phyloP scores from a whole-genome alignment of 1,140 invertebrate genomes.

The Orchesella cincta region DNA sequence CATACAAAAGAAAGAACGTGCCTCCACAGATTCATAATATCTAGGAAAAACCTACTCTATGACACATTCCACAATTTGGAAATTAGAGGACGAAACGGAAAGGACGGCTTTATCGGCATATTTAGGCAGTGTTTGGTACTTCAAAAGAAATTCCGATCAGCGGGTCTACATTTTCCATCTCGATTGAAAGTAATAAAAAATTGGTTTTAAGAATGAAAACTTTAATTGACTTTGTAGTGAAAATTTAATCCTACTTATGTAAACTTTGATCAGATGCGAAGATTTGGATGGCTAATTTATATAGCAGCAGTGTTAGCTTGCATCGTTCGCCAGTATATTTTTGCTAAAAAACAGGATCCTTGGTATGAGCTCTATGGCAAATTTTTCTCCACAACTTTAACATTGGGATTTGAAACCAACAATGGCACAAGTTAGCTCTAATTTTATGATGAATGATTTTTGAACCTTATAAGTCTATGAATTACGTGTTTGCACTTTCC shows the following conservation, averaged over 20 bases:
- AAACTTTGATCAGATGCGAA: not conserved
- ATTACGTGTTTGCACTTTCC: too few species aligned
- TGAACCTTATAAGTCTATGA: too few species aligned
- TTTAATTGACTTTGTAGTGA: too few species aligned
- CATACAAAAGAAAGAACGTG: too few species aligned
- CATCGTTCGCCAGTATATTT: not conserved
- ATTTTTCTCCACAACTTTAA: not conserved
- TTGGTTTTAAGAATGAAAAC: not conserved
- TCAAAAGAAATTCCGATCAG: not conserved
- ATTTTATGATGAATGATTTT: too few species aligned
- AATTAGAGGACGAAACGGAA: not conserved
- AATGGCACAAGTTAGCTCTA: conserved; percentile 19
- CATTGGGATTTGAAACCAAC: not conserved
- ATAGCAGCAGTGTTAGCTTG: not conserved
- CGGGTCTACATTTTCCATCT: not conserved
- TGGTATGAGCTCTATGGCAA: not conserved
- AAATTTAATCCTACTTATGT: not conserved
- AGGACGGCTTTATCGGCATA: not conserved
- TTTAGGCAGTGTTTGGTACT: not conserved
- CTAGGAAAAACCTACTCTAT: too few species aligned
- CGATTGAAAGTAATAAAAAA: not conserved
- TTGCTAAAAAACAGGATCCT: not conserved
- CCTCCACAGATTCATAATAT: too few species aligned
- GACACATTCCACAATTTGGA: not conserved
- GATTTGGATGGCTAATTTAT: not conserved